Evolutionary conservation across 2,797 vertebrate species (phyloP), one percentile per base, ranked within the genome.

Genomic region (Acestrorhynchus altus): DNA sequence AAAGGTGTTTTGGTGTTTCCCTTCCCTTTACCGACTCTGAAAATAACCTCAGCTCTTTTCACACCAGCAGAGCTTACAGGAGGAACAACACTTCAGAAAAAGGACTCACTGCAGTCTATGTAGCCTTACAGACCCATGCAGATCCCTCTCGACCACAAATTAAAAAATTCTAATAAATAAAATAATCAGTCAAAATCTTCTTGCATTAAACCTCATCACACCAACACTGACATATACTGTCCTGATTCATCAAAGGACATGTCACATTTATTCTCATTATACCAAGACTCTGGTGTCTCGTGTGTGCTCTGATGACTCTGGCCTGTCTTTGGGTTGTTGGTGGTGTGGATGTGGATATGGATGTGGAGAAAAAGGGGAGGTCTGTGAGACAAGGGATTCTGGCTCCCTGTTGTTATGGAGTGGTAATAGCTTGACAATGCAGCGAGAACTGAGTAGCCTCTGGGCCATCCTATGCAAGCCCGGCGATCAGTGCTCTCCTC

Each of bases 401-500:
- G 78, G 42, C 15, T 69, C 24, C 31, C 24, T 74, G 61, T 68
- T 64, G 77, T 77, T 51, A 12, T 73, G 61, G 64, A 60, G 76
- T 75, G 60, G 22, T 74, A 78, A 72, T 59, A n/a, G 64, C 66
- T 81, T 78, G 74, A 67, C 46, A 51, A n/a, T 72, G 54, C 67
- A 61, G 68, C 74, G 73, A 63, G 72, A 78, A 76, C 60, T 54
- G 70, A 13, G 64, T 57, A 73, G 73, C 76, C 73, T 65, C 40
- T 52, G 78, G 78, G 78, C 72, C n/a, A 24, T 74, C 68, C 52
- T 73, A n/a, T 20, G 59, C 18, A 28, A 78, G 51, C 35, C 20
- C 76, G 46, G 39, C 20, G 69, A 83, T 81, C 76, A 80, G 87
- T 88, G 83, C 82, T 89, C 72, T 88, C 49, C 44, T 75, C 84